A percentile compares a stretch with the other conserved stretches of the same genome.
Evolutionary conservation across 2,888 invertebrate species (phyloP).

Genomic region (Nephrotoma flavescens): DNA sequence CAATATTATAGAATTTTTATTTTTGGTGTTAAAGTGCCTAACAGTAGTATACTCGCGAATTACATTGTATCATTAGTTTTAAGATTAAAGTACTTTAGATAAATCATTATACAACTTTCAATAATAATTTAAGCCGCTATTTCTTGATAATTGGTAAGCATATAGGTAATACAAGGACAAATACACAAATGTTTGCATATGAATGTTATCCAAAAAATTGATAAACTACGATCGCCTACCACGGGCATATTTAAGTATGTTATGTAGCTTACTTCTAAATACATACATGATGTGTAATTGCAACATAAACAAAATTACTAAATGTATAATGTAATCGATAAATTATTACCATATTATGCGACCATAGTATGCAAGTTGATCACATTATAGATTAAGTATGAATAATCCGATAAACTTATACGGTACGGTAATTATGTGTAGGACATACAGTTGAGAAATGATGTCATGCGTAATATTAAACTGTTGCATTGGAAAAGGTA

Average conservation of each 20-base stretch:
- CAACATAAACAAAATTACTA: background rate
- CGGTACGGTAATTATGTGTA: background rate
- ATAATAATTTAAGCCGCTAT: background rate
- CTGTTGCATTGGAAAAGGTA: background rate
- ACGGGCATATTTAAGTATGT: background rate
- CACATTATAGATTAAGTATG: background rate
- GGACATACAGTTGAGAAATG: background rate
- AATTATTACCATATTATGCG: background rate
- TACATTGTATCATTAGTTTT: background rate
- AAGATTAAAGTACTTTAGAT: background rate
- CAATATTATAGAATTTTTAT: too few species aligned
- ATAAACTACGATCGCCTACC: background rate
- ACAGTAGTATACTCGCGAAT: background rate
- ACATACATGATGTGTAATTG: background rate
- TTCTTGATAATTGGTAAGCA: background rate
- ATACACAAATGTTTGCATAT: background rate
- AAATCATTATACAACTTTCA: background rate
- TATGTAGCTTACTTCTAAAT: too few species aligned
- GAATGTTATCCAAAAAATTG: background rate
- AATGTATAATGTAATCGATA: background rate
- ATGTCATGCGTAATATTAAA: background rate
- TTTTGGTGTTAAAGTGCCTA: too few species aligned
- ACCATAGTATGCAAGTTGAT: background rate
- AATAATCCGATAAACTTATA: background rate
- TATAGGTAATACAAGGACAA: background rate